Percentiles rank a stretch among this genome's conserved stretches.
phyloP scores from a whole-genome alignment of 2,888 invertebrate species.

The Rhagonycha fulva region DNA sequence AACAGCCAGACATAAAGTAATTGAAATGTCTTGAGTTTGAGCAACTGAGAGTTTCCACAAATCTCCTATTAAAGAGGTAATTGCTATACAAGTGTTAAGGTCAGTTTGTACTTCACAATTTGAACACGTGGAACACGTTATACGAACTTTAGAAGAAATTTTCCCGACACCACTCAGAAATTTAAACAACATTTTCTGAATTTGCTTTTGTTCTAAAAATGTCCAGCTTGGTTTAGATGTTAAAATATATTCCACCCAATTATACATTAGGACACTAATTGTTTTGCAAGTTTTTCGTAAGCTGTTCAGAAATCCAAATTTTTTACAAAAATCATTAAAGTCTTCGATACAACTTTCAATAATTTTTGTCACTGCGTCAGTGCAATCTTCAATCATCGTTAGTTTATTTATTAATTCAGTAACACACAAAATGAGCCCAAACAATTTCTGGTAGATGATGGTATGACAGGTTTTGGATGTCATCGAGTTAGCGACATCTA shows the following conservation, averaged over 20 bases:
- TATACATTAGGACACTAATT: background rate
- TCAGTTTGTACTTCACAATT: constrained; percentile 2
- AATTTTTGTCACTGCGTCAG: background rate
- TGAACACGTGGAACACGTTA: background rate
- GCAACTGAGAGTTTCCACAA: constrained; percentile 6
- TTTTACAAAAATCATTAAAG: background rate
- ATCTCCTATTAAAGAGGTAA: constrained; percentile 2
- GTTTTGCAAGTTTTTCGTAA: background rate
- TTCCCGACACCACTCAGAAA: constrained; percentile 1
- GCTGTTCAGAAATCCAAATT: background rate
- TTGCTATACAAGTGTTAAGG: background rate
- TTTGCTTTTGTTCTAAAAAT: background rate
- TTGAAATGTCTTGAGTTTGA: background rate
- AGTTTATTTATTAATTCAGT: constrained; percentile 2
- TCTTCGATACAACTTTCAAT: background rate
- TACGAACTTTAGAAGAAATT: background rate
- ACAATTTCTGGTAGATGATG: background rate
- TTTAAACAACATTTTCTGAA: constrained; percentile 5
- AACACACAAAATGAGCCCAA: background rate
- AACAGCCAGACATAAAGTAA: background rate
- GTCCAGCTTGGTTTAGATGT: background rate
- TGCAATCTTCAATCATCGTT: background rate
- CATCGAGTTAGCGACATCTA: background rate
- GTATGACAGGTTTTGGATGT: background rate
- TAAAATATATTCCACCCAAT: background rate